Evolutionary conservation across 2,888 invertebrate genomes (phyloP), one percentile per base, ranked within the genome.

Genomic region (Agrotis clavis): DNA sequence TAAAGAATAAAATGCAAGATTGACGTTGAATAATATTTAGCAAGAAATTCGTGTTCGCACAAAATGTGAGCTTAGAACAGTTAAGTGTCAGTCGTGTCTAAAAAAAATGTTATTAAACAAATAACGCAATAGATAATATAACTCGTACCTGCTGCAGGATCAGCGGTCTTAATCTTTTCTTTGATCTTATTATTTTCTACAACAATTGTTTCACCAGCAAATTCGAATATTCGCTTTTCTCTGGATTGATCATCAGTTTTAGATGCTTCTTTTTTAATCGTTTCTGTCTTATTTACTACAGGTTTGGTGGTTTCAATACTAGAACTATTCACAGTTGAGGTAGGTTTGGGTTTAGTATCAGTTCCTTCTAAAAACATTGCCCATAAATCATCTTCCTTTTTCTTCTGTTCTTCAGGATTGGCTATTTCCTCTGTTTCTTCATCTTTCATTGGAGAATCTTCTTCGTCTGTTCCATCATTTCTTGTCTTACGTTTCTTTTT

Each of bases 131-230:
- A 5, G 41, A 41, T 41, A 54, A 45, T 79, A 65, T 50, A 6
- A 25, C 30, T 0, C 25, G 84, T 91, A 95, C 95, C 92, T 91
- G 90, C 81, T 14, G 89, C 88, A 59, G 91, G 71, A 48, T 93
- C 94, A 4, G 88, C 84, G 21, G 91, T 88, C 87, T 95, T 94
- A 13, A 95, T 90, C 81, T 91, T 94, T 82, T 96, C 96, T 82
- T 95, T 93, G 77, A 92, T 93, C 59, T 92, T 86, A 89, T 92
- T 91, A 86, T 95, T 92, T 89, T 96, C 96, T 6, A 96, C 96
- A 61, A 96, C 96, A 65, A 98, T 97, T 89, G 98, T 97, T 95
- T 99, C 99, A 13, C 99, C 99, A 54, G 99, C 99, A 97, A 99
- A 99, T 89, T 99, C 98, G 90, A 98, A 98, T 77, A 98, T 96